These are phyloP conservation scores for Umimayanthus chanpuru DNA, from an alignment of 92 coral and sea anemone genomes.

Conservation along the genomic window DNA sequence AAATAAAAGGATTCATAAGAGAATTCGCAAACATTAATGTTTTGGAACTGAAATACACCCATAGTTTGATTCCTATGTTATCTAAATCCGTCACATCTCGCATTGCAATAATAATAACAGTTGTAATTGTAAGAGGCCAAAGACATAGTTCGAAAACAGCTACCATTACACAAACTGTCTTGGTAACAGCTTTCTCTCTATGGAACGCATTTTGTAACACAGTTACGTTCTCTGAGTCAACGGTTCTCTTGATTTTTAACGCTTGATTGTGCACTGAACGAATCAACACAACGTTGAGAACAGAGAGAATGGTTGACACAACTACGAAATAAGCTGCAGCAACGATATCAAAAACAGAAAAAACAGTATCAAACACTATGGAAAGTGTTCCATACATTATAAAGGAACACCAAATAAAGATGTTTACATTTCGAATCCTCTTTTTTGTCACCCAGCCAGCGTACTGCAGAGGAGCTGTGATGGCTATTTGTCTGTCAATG, in stretches of 20 bases:
- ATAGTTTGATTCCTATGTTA: not conserved
- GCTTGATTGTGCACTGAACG: not conserved
- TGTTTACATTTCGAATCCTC: not conserved
- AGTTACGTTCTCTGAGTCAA: not conserved
- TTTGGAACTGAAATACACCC: not conserved
- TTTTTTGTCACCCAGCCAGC: not conserved
- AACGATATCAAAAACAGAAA: not conserved
- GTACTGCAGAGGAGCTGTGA: slow-evolving; percentile 1
- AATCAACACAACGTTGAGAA: not conserved
- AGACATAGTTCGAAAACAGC: not conserved
- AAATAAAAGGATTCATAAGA: slow-evolving; percentile 35
- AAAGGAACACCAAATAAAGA: not conserved
- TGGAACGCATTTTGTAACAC: not conserved
- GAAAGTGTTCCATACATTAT: not conserved
- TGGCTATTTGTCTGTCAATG: not conserved
- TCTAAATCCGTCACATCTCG: not conserved
- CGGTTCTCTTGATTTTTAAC: not conserved
- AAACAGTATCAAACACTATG: too few species aligned
- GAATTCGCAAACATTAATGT: not conserved
- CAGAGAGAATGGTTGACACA: not conserved
- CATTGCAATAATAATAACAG: not conserved
- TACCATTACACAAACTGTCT: not conserved
- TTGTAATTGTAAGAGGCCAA: not conserved
- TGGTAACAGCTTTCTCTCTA: not conserved
- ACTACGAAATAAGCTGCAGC: not conserved